phyloP scores from a whole-genome alignment of 2,797 vertebrate species.

The Xenopus petersii region DNA sequence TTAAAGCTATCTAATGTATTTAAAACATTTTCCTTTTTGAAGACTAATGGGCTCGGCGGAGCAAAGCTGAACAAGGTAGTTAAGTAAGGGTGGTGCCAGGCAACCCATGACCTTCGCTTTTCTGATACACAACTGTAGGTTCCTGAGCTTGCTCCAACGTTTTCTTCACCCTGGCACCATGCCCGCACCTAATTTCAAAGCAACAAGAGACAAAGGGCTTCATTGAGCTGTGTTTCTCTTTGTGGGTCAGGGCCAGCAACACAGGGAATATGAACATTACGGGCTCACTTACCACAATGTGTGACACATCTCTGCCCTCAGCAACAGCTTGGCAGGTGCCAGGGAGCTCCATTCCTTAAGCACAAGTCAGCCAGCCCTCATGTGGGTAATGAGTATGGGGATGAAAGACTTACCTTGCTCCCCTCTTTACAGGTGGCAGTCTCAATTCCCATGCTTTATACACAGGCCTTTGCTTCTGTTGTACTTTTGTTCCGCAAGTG shows the following conservation, averaged over 20 bases:
- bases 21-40: conserved; percentile 18
- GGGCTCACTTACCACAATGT: not conserved
- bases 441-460: not conserved
- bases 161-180: conserved; percentile 57
- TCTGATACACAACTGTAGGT: conserved; percentile 57
- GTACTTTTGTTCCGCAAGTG: too few species aligned
- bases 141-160: conserved; percentile 61
- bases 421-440: not conserved
- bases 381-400: not conserved
- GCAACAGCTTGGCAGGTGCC: conserved; percentile 2
- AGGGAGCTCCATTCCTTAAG: not conserved
- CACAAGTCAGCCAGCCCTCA: not conserved
- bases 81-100: conserved; percentile 57
- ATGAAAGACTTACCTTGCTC: not conserved
- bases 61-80: conserved; percentile 40
- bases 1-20: too few species aligned
- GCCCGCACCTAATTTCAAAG: conserved; percentile 54
- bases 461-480: conserved; percentile 23
- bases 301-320: not conserved
- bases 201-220: conserved; percentile 54
- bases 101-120: conserved; percentile 53
- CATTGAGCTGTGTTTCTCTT: conserved; percentile 50
- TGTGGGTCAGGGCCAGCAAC: conserved; percentile 4
- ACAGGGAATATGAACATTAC: not conserved
- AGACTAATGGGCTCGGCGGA: conserved; percentile 5